phyloP scores from a whole-genome alignment of 2,888 invertebrate species.

The Callosobruchus maculatus region DNA sequence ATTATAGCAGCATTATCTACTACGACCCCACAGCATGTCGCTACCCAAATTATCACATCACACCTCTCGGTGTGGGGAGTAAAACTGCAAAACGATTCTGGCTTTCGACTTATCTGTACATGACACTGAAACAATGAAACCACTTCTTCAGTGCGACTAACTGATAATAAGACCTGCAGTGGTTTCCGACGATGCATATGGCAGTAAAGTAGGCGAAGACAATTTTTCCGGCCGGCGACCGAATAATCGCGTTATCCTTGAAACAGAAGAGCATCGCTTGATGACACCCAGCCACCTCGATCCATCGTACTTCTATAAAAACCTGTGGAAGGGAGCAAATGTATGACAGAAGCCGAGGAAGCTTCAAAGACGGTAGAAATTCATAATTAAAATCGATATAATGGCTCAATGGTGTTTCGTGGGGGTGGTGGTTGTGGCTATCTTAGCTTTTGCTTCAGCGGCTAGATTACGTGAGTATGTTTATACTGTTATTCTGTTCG shows the following conservation, averaged over 20 bases:
- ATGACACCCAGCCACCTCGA: background rate
- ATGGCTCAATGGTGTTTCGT: background rate
- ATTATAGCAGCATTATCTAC: no score
- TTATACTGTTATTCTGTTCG: no score
- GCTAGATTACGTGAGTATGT: conserved; percentile 14
- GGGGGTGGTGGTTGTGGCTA: background rate
- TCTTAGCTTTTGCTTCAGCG: background rate
- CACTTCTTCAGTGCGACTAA: no score
- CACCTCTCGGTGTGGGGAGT: no score
- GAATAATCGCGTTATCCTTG: background rate
- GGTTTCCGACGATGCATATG: no score
- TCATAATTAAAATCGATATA: background rate
- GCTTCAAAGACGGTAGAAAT: background rate
- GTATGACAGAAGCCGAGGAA: background rate
- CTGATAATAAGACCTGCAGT: no score
- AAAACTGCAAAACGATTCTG: no score
- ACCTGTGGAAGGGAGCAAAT: background rate
- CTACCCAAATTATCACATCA: no score
- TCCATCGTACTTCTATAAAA: background rate
- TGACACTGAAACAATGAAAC: no score
- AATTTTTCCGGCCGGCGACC: background rate
- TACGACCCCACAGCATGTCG: no score
- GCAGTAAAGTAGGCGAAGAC: background rate
- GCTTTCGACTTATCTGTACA: no score
- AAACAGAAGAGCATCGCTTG: background rate